These are phyloP conservation scores for Cricetomys ansorgei DNA, from an alignment of 2,113 vertebrate species.

Conservation along the genomic window DNA sequence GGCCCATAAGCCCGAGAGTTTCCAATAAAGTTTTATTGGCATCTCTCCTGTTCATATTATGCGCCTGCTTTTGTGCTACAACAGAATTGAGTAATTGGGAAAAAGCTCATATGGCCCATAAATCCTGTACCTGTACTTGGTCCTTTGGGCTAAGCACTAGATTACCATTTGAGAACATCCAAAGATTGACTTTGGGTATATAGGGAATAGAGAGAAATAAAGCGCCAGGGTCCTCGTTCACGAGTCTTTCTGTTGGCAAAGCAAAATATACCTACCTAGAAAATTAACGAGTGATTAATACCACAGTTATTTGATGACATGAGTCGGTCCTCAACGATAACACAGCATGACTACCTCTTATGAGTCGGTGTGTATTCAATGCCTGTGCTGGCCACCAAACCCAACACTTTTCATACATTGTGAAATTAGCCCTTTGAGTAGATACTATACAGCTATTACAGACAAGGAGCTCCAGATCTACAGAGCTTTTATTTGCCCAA, in stretches of 20 bases:
- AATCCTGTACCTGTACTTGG: neutral
- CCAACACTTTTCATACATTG: neutral
- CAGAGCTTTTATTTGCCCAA: neutral
- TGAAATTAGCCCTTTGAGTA: neutral
- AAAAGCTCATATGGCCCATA: neutral
- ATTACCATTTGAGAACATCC: too few species aligned
- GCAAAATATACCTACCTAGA: neutral
- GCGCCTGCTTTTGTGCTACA: neutral
- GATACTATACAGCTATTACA: too few species aligned
- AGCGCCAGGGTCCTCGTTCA: neutral
- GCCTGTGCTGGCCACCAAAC: neutral
- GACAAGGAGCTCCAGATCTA: neutral
- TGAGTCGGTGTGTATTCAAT: rapidly evolving
- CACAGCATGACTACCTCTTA: neutral
- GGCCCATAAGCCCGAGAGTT: neutral
- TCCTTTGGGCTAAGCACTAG: neutral
- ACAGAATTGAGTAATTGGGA: neutral
- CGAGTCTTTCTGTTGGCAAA: neutral
- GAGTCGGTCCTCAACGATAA: rapidly evolving
- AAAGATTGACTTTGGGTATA: neutral
- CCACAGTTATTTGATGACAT: neutral
- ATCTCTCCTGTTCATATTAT: neutral
- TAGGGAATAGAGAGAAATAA: neutral
- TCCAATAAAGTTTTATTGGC: neutral
- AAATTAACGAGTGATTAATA: neutral